phyloP scores from a whole-genome alignment of 1,140 invertebrate genomes.

The Marisa cornuarietis region DNA sequence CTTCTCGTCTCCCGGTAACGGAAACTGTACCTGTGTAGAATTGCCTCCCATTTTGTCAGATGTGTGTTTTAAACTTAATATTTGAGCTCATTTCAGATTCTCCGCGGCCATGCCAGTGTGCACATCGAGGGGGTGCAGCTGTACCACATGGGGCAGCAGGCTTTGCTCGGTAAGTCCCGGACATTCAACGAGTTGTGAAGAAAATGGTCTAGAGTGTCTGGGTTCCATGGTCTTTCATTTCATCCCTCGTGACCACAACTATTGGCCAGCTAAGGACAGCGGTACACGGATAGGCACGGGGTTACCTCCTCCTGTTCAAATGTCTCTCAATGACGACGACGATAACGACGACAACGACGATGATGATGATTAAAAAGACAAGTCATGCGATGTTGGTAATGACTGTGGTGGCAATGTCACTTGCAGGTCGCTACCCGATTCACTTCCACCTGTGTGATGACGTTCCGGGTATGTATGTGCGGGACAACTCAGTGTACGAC shows the following conservation, averaged over 20 bases:
- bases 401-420: constrained; percentile 34
- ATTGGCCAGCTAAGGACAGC: no score
- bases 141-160: constrained; percentile 38
- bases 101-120: constrained; percentile 7
- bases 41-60: no score
- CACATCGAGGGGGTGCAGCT: constrained; percentile 40
- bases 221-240: no score
- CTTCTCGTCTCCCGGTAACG: no score
- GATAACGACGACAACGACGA: no score
- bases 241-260: no score
- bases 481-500: constrained; percentile 42
- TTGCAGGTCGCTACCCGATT: constrained; percentile 20
- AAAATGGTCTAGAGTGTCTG: no score
- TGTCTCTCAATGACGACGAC: no score
- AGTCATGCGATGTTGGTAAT: constrained; percentile 35
- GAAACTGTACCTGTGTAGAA: no score
- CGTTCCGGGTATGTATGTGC: constrained; percentile 32
- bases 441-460: constrained; percentile 50
- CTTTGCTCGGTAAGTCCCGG: constrained; percentile 9
- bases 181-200: no score
- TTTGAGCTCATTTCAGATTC: background rate
- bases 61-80: background rate
- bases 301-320: no score
- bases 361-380: constrained; percentile 35
- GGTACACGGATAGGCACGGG: no score